Evolutionary conservation across 92 coral and sea anemone species (phyloP), one percentile per base, ranked within the genome.

Genomic region (Umimayanthus chanpuru): DNA sequence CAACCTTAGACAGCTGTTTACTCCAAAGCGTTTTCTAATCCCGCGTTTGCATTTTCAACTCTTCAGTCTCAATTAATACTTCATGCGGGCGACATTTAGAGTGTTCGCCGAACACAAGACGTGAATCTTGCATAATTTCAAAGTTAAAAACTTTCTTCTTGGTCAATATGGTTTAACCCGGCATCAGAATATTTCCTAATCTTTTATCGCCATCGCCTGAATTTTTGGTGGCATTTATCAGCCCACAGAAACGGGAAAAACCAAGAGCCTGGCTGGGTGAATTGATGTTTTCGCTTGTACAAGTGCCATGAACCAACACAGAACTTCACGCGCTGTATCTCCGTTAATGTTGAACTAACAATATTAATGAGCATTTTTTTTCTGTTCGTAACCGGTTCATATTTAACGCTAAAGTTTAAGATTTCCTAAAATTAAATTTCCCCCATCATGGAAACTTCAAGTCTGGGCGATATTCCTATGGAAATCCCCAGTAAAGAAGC

Each of bases 1-100:
- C 78, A 83, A 30, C 65, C 64, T 36, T 41, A 40, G 87, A 68
- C 87, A 83, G 87, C 87, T 83, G 87, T 83, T 47, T 83, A 72
- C 47, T 83, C 36, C 74, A 70, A 83, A 44, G 39, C 41, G 44
- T 44, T 49, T 71, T 44, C 56, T 78, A 11, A n/a, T 83, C 43
- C 41, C 41, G 21, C 40, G 64, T 83, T 71, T 47, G 87, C 87
- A 83, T 83, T 83, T 83, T 83, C 32, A 83, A 83, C 87, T 44
- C 64, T 28, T 26, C 29, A 26, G 78, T 15, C 12, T 25, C 71
- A 70, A 12, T 64, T 2, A 4, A 23, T 40, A 70, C 64, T 29
- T 80, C 30, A 80, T 68, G 78, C 87, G 66, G 78, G 68, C 67
- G 65, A 47, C 44, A 66, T 41, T 67, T 67, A 18, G 26, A 26